Percentiles rank a stretch among this genome's conserved stretches.
phyloP scores from a whole-genome alignment of 2,113 vertebrate genomes.

The Podocnemis expansa region DNA sequence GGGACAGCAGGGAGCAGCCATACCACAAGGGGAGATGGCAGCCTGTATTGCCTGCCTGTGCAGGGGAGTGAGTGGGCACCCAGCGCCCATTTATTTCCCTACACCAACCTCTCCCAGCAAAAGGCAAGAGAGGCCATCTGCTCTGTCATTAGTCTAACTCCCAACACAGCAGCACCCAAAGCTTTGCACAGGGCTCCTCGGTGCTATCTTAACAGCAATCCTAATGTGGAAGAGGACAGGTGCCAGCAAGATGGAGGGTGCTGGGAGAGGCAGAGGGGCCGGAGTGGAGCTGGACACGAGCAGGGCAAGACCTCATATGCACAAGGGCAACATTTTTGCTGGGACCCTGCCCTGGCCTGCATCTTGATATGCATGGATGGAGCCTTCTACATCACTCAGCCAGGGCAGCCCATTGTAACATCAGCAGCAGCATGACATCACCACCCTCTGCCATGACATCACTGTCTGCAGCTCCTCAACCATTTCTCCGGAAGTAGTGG shows the following conservation, averaged over 20 bases:
- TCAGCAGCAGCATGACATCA: neutral
- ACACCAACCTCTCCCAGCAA: too few relatives aligned
- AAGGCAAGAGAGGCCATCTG: neutral
- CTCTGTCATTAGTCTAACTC: neutral
- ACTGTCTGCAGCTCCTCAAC: neutral
- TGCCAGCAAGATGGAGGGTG: neutral
- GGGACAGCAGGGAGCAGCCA: neutral
- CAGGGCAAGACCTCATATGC: neutral
- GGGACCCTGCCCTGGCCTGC: neutral
- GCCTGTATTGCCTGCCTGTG: neutral
- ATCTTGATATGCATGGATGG: neutral
- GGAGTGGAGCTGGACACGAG: neutral
- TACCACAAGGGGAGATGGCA: neutral
- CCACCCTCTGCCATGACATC: neutral
- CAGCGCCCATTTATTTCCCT: neutral
- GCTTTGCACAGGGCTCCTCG: neutral
- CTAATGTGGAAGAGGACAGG: neutral
- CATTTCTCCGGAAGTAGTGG: too few relatives aligned
- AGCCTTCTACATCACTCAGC: too few relatives aligned
- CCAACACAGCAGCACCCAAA: neutral
- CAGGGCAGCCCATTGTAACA: neutral
- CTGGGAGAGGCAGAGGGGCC: neutral
- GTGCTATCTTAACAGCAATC: neutral
- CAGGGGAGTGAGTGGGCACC: neutral
- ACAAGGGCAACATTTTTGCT: neutral